Evolutionary conservation across 2,888 invertebrate species (phyloP), one percentile per base, ranked within the genome.

Genomic region (Drosophila nr. fundita): DNA sequence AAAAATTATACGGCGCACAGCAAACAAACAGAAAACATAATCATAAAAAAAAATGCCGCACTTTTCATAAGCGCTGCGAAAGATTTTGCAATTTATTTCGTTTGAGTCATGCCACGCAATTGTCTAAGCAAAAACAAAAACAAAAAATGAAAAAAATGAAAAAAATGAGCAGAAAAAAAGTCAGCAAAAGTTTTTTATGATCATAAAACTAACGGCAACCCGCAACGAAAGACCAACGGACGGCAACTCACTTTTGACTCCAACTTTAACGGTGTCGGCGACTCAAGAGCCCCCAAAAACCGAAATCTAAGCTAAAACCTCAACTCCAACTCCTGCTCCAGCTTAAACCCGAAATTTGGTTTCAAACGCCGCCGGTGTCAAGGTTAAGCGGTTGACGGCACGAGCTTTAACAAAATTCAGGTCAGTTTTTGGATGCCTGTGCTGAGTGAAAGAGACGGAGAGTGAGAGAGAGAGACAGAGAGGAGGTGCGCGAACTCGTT

Each of bases 71-170:
- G 74, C 66, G 58, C 76, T 73, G 71, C 66, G 65, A 86, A 80
- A 89, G 89, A 89, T 89, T 87, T 89, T 78, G 87, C 87, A 89
- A 87, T 87, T 87, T 89, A 87, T 87, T 86, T 87, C 73, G 79
- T 55, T 85, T 82, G 74, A 82, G 88, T 82, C 86, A 86, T 83
- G 87, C 87, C 77, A 73, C 74, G 81, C 89, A 80, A 88, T 87
- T 79, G 79, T 85, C 72, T 80, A 69, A 64, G 68, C 60, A 64
- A 50, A 61, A 63, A 61, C 29, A 57, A 45, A 57, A 32, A 52
- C 32, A 40, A n/a, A n/a, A 21, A 21, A 55, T 34, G 24, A 15
- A 53, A 30, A 24, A n/a, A n/a, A n/a, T n/a, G n/a, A n/a, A n/a
- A n/a, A 48, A 58, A 18, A 21, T 10, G 21, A 13, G 4, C 3